A percentile compares a stretch with the other conserved stretches of the same genome.
These are phyloP conservation scores for Drosophila elegans DNA, from an alignment of 1,140 invertebrate genomes.

Conservation along the genomic window DNA sequence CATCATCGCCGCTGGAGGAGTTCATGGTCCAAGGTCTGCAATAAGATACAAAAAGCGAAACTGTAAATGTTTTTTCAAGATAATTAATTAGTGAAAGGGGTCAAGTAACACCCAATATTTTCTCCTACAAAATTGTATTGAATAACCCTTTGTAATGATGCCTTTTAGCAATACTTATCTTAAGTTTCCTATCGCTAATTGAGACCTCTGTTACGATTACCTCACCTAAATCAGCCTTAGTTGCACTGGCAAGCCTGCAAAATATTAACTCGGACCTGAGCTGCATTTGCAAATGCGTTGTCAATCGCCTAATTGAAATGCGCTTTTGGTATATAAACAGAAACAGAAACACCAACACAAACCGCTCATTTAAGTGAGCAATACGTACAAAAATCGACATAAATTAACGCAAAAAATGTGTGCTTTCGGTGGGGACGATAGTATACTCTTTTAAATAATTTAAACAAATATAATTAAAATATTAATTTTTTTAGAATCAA, in stretches of 20 bases:
- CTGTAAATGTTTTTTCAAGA: slow-evolving; percentile 10
- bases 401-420: slow-evolving; percentile 13
- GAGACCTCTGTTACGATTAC: neutral
- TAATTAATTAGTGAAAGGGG: slow-evolving; percentile 17
- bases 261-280: neutral
- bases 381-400: slow-evolving; percentile 39
- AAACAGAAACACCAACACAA: slow-evolving; percentile 4
- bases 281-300: slow-evolving; percentile 27
- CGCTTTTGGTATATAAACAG: slow-evolving; percentile 24
- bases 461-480: too few species aligned
- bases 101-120: neutral
- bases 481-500: too few species aligned
- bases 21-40: slow-evolving; percentile 88
- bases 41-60: slow-evolving; percentile 7
- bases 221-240: neutral
- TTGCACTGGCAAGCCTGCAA: neutral
- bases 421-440: too few species aligned
- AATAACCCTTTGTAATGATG: neutral
- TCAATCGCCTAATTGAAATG: slow-evolving; percentile 48
- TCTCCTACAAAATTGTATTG: neutral
- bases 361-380: slow-evolving; percentile 11
- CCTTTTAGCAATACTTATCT: neutral
- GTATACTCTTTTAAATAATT: slow-evolving; percentile 16
- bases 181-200: neutral
- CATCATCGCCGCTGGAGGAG: slow-evolving; percentile 88